Conservation (phyloP, 2,888 invertebrate species). For the Rhagium mordax region DNA sequence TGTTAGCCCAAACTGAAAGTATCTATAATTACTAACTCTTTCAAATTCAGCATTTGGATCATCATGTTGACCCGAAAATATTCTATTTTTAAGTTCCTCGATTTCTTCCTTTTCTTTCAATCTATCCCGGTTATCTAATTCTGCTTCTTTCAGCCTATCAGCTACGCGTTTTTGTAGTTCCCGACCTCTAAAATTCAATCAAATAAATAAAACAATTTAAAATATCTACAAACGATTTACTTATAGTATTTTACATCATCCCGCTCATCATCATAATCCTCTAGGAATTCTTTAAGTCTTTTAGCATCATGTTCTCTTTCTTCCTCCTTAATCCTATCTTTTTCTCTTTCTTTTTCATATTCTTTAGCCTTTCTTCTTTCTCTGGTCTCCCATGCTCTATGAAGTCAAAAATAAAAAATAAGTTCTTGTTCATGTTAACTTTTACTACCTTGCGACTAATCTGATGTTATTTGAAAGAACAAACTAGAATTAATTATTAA, state of each 20-base stretch:
- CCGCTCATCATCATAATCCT: slow-evolving; percentile 98
- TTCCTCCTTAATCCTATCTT: slow-evolving; percentile 87
- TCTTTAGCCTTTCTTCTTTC: slow-evolving; percentile 93
- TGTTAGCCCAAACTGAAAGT: not conserved
- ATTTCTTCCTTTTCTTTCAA: slow-evolving; percentile 91
- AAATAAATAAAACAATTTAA: slow-evolving; percentile 4
- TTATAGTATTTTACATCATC: slow-evolving; percentile 98
- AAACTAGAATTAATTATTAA: not conserved
- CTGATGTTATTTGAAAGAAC: not conserved
- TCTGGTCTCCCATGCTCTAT: slow-evolving; percentile 86
- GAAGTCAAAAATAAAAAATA: slow-evolving; percentile 26
- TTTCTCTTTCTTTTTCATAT: slow-evolving; percentile 89
- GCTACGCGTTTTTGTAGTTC: slow-evolving; percentile 92
- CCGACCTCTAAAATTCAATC: slow-evolving; percentile 76
- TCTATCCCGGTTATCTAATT: slow-evolving; percentile 91
- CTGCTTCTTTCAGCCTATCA: slow-evolving; percentile 94
- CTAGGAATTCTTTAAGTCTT: slow-evolving; percentile 95
- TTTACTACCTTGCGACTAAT: not conserved
- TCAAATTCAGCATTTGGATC: slow-evolving; percentile 79
- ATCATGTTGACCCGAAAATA: slow-evolving; percentile 79
- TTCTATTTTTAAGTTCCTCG: slow-evolving; percentile 84
- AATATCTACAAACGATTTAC: slow-evolving; percentile 67
- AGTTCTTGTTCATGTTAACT: too few species aligned
- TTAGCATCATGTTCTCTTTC: slow-evolving; percentile 94
- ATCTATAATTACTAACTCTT: slow-evolving; percentile 68